Evolutionary conservation across 35 echinoderm and acorn worm genomes (phyloP).

Genomic region (Hemicentrotus pulcherrimus): DNA sequence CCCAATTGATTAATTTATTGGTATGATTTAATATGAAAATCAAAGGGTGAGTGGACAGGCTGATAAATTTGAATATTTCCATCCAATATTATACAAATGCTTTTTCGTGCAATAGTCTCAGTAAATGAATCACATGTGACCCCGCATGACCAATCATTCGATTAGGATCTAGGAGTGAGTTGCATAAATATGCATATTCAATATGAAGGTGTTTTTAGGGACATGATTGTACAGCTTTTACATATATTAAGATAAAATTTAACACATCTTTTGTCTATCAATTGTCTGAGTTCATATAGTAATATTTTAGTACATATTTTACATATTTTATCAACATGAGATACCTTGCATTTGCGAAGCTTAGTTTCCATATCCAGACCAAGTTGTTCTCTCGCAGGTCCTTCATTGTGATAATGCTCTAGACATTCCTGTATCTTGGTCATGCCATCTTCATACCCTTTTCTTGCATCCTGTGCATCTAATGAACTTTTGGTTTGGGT

Average conservation of each 20-base stretch:
- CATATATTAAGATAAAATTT: not conserved
- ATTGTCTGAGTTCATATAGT: not conserved
- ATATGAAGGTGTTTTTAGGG: not conserved
- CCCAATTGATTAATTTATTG: no score
- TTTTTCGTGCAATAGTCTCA: no score
- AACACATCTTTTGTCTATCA: not conserved
- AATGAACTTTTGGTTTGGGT: not conserved
- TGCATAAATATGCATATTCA: no score
- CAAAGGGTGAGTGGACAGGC: no score
- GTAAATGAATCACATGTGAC: no score
- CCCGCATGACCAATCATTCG: no score
- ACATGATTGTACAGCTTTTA: not conserved
- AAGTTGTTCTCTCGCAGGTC: conserved; percentile 46
- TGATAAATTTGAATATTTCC: no score
- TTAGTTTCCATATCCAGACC: conserved; percentile 57
- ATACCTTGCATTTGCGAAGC: conserved; percentile 73
- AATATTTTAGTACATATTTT: not conserved
- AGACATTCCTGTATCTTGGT: conserved; percentile 65
- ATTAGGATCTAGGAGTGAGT: no score
- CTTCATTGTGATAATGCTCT: conserved; percentile 53
- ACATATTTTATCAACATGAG: not conserved
- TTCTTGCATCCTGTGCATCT: conserved; percentile 50
- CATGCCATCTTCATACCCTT: conserved; percentile 47
- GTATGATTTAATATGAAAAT: no score
- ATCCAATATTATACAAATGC: no score